Evolutionary conservation across 2,797 vertebrate species (phyloP).

Genomic region (Typhlichthys subterraneus): DNA sequence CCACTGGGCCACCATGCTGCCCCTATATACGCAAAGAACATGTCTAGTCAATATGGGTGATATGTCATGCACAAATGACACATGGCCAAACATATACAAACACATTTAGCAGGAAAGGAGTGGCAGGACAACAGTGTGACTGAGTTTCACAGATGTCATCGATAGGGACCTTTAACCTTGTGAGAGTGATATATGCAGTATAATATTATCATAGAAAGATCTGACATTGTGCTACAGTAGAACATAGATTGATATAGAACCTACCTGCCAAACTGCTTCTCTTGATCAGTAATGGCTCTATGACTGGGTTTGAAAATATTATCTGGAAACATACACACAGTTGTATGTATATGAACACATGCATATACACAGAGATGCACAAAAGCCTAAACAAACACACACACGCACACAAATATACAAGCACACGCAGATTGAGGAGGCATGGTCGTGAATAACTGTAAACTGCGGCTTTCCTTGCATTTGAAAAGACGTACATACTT

Average conservation of each 20-base stretch:
- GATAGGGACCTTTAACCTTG: not conserved
- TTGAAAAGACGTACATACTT: too few relatives aligned
- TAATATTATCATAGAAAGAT: not conserved
- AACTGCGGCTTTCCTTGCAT: not conserved
- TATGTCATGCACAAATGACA: too few relatives aligned
- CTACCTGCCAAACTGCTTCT: constrained; percentile 84
- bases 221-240: constrained; percentile 13
- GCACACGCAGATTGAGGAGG: constrained; percentile 25
- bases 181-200: not conserved
- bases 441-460: constrained; percentile 26
- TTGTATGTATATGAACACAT: constrained; percentile 13
- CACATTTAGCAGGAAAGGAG: too few relatives aligned
- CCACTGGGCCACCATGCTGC: too few relatives aligned
- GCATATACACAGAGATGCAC: constrained; percentile 23
- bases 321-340: constrained; percentile 73
- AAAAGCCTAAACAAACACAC: constrained; percentile 8
- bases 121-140: not conserved
- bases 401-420: not conserved
- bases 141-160: constrained; percentile 1
- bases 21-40: too few relatives aligned
- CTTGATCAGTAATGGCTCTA: constrained; percentile 80
- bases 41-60: too few relatives aligned
- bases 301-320: constrained; percentile 86
- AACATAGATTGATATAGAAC: constrained; percentile 45
- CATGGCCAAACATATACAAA: too few relatives aligned